phyloP scores from a whole-genome alignment of 1,140 invertebrate genomes.

The Pseudomyrmex dendroicus region DNA sequence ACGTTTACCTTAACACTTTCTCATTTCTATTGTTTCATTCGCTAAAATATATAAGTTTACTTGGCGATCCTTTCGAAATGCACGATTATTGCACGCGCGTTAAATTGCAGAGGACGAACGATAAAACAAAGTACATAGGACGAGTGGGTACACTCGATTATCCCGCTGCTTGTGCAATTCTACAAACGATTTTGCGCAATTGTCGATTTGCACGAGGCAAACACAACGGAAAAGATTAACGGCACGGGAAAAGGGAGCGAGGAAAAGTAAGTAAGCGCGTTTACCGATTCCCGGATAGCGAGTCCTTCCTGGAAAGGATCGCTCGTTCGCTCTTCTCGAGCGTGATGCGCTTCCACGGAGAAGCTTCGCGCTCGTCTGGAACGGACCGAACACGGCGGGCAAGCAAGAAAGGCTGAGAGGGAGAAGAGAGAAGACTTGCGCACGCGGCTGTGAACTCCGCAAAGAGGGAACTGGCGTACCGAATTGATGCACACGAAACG shows the following conservation, averaged over 20 bases:
- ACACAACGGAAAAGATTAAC: background rate
- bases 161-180: constrained; percentile 26
- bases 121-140: background rate
- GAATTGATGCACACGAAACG: constrained; percentile 85
- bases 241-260: constrained; percentile 63
- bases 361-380: constrained; percentile 73
- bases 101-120: background rate
- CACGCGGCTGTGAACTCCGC: constrained; percentile 75
- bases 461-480: constrained; percentile 84
- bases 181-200: constrained; percentile 30
- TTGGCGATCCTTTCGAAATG: background rate
- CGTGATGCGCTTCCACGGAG: constrained; percentile 63
- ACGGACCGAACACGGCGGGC: constrained; percentile 65
- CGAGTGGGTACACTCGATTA: background rate
- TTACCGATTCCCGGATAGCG: constrained; percentile 69
- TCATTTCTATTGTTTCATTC: background rate
- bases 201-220: constrained; percentile 43
- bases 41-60: background rate
- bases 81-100: background rate
- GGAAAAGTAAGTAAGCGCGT: constrained; percentile 67
- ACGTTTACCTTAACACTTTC: background rate
- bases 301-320: constrained; percentile 72
- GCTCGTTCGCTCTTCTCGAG: constrained; percentile 45
- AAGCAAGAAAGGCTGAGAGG: constrained; percentile 8
- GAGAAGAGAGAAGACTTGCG: constrained; percentile 52